Evolutionary conservation across 2,888 invertebrate species (phyloP).

Genomic region (Plagiodera versicolora): DNA sequence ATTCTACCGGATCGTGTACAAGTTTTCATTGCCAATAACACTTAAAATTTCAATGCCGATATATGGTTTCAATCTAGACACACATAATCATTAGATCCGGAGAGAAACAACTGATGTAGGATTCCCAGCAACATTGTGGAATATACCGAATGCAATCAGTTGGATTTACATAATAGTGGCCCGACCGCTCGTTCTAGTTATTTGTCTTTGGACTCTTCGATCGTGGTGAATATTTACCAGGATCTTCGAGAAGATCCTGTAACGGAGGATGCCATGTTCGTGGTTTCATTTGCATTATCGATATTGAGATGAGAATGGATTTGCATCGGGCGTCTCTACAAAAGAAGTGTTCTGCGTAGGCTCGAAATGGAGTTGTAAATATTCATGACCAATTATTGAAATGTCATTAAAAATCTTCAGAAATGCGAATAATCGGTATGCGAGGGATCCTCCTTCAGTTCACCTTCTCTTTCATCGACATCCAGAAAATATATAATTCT

Average conservation of each 20-base stretch:
- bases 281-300: constrained; percentile 10
- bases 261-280: neutral
- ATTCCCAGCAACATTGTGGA: constrained; percentile 9
- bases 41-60: too few species aligned
- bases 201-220: constrained; percentile 19
- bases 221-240: constrained; percentile 4
- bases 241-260: constrained; percentile 6
- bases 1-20: too few species aligned
- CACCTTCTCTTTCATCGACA: neutral
- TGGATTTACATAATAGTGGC: constrained; percentile 22
- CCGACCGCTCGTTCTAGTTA: constrained; percentile 19
- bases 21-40: too few species aligned
- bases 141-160: constrained; percentile 19
- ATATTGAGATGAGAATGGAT: constrained; percentile 5
- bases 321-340: neutral
- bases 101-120: constrained; percentile 8
- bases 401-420: neutral
- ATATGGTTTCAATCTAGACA: neutral
- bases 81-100: neutral
- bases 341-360: neutral
- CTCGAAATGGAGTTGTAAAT: neutral
- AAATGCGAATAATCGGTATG: neutral
- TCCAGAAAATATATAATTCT: too few species aligned
- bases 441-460: neutral
- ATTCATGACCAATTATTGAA: neutral